Evolutionary conservation across 2,888 invertebrate species (phyloP).

Genomic region (Dicyrtoma fusca): DNA sequence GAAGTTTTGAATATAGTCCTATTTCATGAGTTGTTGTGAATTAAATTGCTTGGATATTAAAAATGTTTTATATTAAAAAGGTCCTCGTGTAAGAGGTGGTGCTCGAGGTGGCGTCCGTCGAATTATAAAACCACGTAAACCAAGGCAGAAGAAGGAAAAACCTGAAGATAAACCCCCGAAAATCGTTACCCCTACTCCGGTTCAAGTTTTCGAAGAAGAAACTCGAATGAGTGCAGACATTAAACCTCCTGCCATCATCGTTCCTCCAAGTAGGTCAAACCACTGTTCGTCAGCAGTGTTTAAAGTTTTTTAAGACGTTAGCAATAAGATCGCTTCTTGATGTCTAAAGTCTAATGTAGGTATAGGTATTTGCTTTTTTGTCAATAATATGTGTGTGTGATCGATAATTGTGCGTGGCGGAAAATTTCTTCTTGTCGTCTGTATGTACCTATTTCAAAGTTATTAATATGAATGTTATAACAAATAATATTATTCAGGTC

Average conservation of each 20-base stretch:
- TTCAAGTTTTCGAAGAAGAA: constrained; percentile 64
- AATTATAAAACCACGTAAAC: constrained; percentile 31
- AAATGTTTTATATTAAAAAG: neutral
- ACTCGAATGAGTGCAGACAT: constrained; percentile 64
- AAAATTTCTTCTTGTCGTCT: no score
- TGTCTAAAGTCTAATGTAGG: no score
- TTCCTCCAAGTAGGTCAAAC: constrained; percentile 18
- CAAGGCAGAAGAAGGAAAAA: constrained; percentile 38
- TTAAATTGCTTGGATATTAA: neutral
- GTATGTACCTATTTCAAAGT: no score
- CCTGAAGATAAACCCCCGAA: constrained; percentile 33
- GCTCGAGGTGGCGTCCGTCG: constrained; percentile 25
- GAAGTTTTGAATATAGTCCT: neutral
- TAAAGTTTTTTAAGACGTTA: no score
- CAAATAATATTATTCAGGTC: no score
- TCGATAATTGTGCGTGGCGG: no score
- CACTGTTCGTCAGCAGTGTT: no score
- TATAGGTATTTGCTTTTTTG: no score
- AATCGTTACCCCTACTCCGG: constrained; percentile 48
- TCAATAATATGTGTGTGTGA: no score
- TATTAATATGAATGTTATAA: no score
- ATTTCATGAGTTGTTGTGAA: neutral
- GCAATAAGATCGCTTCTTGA: no score
- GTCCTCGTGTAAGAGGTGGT: constrained; percentile 10
- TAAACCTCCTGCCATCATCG: constrained; percentile 18